Evolutionary conservation across 2,888 invertebrate species (phyloP), one percentile per base, ranked within the genome.

Genomic region (Seladonia tumulorum): DNA sequence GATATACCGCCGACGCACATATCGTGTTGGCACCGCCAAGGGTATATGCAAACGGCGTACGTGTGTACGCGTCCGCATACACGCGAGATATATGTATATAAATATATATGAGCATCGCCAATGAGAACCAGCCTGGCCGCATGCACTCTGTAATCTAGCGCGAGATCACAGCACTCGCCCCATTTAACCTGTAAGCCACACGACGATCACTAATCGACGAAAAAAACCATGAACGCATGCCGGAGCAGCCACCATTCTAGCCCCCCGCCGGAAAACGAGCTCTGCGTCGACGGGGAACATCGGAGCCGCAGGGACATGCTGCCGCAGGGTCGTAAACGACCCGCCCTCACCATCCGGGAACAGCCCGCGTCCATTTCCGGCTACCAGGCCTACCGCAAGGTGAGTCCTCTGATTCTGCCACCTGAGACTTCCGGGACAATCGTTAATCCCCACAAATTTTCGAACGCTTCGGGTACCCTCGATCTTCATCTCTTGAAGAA

Each of bases 301-400:
- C 96, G 97, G 93, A 98, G 98, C 91, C 96, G 98, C 92, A 97
- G 98, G 92, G 98, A 98, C 94, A 97, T 98, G 97, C 98, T 98
- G 85, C 97, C 97, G 76, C 97, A 97, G 89, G 97, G 97, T 89
- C 96, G 97, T 90, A 97, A 97, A 93, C 96, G 97, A 92, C 96
- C 97, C 81, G 96, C 97, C 86, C 96, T 97, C 91, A 96, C 97
- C 96, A 95, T 96, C 95, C 96, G 97, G 92, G 95, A 95, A 71
- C 95, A 95, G 80, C 94, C 94, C 5, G 93, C 94, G 82, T 93
- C 94, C 82, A 93, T 95, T 87, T 93, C 95, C 89, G 91, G 94
- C 90, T 95, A 95, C 90, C 94, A 94, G 74, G 88, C 93, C 79
- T 95, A 94, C 82, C 93, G 94, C 85, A 95, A 96, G 95, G 96